Base-by-base conservation (phyloP, 2,888 invertebrate genomes). In the Aphodius granarius region DNA sequence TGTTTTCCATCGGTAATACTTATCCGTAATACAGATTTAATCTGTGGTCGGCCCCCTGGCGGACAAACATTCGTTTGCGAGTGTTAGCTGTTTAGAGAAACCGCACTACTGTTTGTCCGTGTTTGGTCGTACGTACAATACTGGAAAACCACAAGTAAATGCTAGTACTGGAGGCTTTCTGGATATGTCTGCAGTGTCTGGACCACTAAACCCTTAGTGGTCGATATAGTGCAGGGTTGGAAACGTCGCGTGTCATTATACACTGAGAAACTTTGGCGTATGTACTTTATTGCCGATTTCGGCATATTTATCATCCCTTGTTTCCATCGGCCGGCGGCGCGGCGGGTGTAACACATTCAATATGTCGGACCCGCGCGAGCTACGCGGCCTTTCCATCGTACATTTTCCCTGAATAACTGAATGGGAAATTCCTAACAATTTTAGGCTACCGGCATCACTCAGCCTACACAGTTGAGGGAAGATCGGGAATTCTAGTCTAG, bases 21-120 rank as follows among this genome's bases (percentile, higher is more conserved):
- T n/a, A n/a, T n/a, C n/a, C n/a, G n/a, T n/a, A n/a, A n/a, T n/a
- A n/a, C n/a, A n/a, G 62, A 66, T 66, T 66, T 73, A 66, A n/a
- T 73, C 20, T 68, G 68, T 21, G 66, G 71, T 23, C 66, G 18
- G 20, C 19, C 13, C 2, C 62, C 19, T 66, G 66, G 18, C 5
- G 73, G 9, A 73, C 64, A 70, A 74, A 71, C 74, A 70, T 74
- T 74, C 63, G 62, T 74, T 74, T 5, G 74, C 63, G 71, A n/a
- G 70, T 63, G 74, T 22, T 63, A 64, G 68, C 63, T 70, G 62
- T 66, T 66, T 73, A 73, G 68, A 63, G 43, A 70, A 70, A 70
- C 70, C 74, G 68, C 70, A 74, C 15, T 63, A 64, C 64, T 74
- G 70, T 74, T 74, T 74, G 71, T 74, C 68, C 74, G 74, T 74